A percentile compares a stretch with the other conserved stretches of the same genome.
Conservation (phyloP, 2,797 vertebrate genomes). For the Podarcis siculus region DNA sequence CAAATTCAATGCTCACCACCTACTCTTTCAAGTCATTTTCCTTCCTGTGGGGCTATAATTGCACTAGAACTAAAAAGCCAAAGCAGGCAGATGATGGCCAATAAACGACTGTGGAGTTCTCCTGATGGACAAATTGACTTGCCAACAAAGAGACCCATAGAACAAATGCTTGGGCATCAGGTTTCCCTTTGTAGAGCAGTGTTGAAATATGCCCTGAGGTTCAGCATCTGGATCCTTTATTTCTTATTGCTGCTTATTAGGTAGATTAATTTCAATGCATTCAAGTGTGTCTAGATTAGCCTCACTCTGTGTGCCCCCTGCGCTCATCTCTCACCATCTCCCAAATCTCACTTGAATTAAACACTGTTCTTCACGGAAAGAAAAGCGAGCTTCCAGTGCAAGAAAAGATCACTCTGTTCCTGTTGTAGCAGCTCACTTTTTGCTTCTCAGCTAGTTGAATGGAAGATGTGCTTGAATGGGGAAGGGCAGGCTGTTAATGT, state of each 20-base stretch:
- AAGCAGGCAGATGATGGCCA: constrained; percentile 57
- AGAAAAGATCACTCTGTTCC: too few species aligned
- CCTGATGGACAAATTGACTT: constrained; percentile 38
- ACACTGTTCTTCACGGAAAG: too few species aligned
- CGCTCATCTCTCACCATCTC: too few species aligned
- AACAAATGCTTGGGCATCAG: constrained; percentile 55
- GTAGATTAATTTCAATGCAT: not conserved
- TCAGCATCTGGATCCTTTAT: constrained; percentile 30
- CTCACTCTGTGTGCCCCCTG: too few species aligned
- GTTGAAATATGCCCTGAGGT: constrained; percentile 33
- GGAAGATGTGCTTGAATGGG: too few species aligned
- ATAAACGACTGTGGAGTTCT: constrained; percentile 61
- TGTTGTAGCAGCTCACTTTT: too few species aligned
- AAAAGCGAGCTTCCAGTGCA: too few species aligned
- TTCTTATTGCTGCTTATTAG: not conserved
- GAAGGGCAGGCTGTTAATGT: too few species aligned
- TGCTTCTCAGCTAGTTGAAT: too few species aligned
- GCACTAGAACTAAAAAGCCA: constrained; percentile 41
- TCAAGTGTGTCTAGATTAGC: too few species aligned
- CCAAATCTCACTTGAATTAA: too few species aligned
- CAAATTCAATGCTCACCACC: constrained; percentile 18
- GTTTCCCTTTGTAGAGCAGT: constrained; percentile 28
- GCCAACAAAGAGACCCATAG: constrained; percentile 53
- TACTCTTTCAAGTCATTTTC: constrained; percentile 29
- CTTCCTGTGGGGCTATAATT: constrained; percentile 51